Evolutionary conservation across 2,797 vertebrate species (phyloP), one percentile per base, ranked within the genome.

Genomic region (Heterohyrax brucei): DNA sequence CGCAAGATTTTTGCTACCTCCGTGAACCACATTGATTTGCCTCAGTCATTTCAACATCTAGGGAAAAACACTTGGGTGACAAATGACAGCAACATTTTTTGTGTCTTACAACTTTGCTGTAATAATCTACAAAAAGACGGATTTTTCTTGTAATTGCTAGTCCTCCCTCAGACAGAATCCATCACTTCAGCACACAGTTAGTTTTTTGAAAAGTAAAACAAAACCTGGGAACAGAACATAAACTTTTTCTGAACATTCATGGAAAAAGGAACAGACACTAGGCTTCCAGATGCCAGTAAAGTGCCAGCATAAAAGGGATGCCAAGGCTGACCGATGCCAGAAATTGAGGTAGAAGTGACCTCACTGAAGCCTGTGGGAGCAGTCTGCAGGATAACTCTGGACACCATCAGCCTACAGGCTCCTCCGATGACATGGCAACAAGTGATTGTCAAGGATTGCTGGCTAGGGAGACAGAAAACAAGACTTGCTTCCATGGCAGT

Each of bases 201-300:
- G 61, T 95, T 73, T n/a, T 48, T 91, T 86, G 64, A 56, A 1
- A 95, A 88, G 91, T 91, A 89, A 94, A 94, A 82, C 70, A 61
- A 96, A 91, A 83, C 53, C 80, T 91, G 59, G 66, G 50, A 92
- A 94, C 14, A 83, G 48, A 87, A 68, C n/a, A 81, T 83, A 95
- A 95, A 94, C 77, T 91, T 91, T 84, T 84, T 83, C 18, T 91
- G 66, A 97, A 84, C 80, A 21, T 72, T 89, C 64, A 87, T 89
- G 84, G 50, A 81, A 84, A 94, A 91, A 93, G 93, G 72, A 96
- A 62, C 39, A 86, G 84, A 62, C n/a, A n/a, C n/a, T 33, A 30
- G 61, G 76, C 62, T 93, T 91, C 50, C 77, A 80, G 73, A 59
- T 56, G 66, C 44, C 53, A 18, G 48, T 19, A 44, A 87, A 89